Evolutionary conservation across 2,888 invertebrate genomes (phyloP).

Genomic region (Sinopyrophorus schimmeli): DNA sequence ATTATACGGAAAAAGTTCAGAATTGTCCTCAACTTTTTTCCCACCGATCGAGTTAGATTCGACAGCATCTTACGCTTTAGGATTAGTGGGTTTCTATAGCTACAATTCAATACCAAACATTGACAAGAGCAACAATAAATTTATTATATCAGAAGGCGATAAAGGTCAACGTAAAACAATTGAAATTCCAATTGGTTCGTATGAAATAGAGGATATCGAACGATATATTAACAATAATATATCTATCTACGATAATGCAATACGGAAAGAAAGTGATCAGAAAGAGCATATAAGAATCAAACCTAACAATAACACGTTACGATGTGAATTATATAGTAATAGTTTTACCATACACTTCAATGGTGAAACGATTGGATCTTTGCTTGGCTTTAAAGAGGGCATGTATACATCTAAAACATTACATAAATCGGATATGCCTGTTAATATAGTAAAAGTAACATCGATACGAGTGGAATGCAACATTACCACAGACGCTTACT

Average conservation of each 20-base stretch:
- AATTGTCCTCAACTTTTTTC: conserved; percentile 25
- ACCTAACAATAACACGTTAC: conserved; percentile 42
- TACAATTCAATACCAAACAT: conserved; percentile 2
- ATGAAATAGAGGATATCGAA: conserved; percentile 44
- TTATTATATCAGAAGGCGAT: conserved; percentile 18
- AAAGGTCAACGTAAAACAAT: conserved; percentile 21
- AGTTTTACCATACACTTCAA: too few species aligned
- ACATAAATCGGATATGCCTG: conserved; percentile 42
- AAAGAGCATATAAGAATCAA: conserved; percentile 13
- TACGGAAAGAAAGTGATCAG: background rate
- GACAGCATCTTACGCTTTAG: background rate
- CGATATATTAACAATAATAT: conserved; percentile 29
- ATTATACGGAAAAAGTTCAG: conserved; percentile 37
- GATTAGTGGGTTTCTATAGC: background rate
- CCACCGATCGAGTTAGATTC: conserved; percentile 1
- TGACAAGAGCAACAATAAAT: background rate
- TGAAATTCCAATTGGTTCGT: conserved; percentile 41
- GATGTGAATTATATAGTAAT: conserved; percentile 35
- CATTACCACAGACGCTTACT: conserved; percentile 40
- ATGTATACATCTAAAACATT: conserved; percentile 23
- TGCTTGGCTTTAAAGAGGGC: conserved; percentile 38
- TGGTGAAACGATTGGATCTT: conserved; percentile 31
- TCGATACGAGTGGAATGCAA: conserved; percentile 41
- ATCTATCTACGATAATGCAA: background rate
- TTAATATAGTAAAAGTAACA: conserved; percentile 43